Conservation (phyloP, 2,888 invertebrate genomes). For the Nephrotoma appendiculata region DNA sequence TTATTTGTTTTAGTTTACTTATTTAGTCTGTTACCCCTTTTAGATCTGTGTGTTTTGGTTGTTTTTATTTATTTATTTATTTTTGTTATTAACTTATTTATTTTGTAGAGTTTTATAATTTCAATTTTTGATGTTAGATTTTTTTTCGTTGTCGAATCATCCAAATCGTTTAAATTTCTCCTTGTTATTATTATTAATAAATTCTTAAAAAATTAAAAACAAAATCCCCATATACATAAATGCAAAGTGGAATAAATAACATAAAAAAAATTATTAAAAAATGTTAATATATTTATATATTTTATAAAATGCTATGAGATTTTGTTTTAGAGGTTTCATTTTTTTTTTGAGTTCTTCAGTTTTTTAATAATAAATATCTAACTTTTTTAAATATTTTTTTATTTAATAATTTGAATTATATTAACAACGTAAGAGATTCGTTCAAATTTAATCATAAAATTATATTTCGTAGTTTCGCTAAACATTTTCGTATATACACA, state of each 20-base stretch:
- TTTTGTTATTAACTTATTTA: neutral
- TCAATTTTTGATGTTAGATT: neutral
- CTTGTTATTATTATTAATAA: neutral
- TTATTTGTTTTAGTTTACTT: neutral
- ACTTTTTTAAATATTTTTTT: neutral
- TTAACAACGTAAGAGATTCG: neutral
- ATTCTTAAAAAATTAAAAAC: neutral
- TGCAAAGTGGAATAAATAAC: neutral
- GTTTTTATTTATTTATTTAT: conserved; percentile 4
- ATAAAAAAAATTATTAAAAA: neutral
- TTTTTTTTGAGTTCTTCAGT: neutral
- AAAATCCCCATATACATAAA: neutral
- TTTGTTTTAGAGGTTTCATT: neutral
- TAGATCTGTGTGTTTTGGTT: conserved; percentile 4
- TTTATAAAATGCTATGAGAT: neutral
- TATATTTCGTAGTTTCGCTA: neutral
- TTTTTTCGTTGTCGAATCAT: neutral
- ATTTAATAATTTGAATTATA: neutral
- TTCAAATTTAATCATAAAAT: neutral
- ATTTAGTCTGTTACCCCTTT: conserved; percentile 15
- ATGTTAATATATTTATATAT: neutral
- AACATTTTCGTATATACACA: neutral
- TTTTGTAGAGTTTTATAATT: neutral
- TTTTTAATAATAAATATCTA: neutral
- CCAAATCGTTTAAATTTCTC: neutral